Base-by-base conservation (phyloP, 2,113 vertebrate genomes). In the Okapia johnstoni region DNA sequence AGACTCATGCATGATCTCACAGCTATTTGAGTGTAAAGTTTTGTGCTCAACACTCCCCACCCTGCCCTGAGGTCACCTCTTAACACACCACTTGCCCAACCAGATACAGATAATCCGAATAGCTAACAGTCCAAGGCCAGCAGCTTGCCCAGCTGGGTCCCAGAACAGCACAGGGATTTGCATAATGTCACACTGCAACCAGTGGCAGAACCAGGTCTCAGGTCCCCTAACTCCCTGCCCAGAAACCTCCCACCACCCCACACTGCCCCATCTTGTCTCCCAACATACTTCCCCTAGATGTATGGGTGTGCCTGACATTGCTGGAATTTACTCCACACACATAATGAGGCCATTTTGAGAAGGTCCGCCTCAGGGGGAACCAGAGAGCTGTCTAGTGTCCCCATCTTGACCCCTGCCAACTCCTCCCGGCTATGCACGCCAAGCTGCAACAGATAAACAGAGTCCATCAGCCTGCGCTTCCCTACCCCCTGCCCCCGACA, bases 271-370 rank as follows among this genome's bases (percentile, higher is more conserved):
- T 85, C 90, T 52, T 2, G 33, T 63, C 85, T 46, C 50, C 12
- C 3, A 92, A 46, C 85, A 25, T 3, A 46, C 57, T 6, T 93
- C 70, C 83, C 52, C 28, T 52, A 73, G 97, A 95, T 43, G 66
- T 63, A 63, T 90, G 95, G 96, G 88, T 97, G 98, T 98, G 98
- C 98, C 98, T 98, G 98, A 98, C 98, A 97, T 98, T 96, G 95
- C 94, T 95, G 96, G 98, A 98, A 97, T 98, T 97, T 90, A 92
- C 96, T 95, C 95, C 98, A 95, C 88, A 94, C 95, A 93, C 85
- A 91, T 95, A 98, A 97, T 97, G 97, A 98, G 97, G 97, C 96
- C 97, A 96, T 97, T 94, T 96, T 80, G 96, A 96, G 97, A 90
- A 97, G 96, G 90, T 58, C 96, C 5, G 97, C 98, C 98, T 96